phyloP scores from a whole-genome alignment of 2,113 vertebrate species.

The Solea senegalensis region DNA sequence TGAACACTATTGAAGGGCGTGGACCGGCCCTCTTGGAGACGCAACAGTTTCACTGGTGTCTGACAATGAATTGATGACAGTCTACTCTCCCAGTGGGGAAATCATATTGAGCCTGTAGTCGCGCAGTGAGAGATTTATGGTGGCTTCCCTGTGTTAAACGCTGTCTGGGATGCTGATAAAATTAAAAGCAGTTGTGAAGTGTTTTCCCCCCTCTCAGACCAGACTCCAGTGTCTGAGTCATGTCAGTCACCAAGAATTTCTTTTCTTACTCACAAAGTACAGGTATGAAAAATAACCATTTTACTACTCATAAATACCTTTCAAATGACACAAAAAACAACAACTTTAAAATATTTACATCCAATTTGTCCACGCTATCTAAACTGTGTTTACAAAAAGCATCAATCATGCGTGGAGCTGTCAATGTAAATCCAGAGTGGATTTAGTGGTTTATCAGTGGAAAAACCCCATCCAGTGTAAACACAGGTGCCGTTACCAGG shows the following conservation, averaged over 20 bases:
- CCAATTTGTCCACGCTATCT: too few relatives aligned
- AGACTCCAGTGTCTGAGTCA: constrained; percentile 46
- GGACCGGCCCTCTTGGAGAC: constrained; percentile 51
- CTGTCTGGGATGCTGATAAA: constrained; percentile 40
- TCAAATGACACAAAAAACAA: too few relatives aligned
- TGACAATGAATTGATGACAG: constrained; percentile 62
- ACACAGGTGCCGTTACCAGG: constrained; percentile 38
- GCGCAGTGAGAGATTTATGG: constrained; percentile 60
- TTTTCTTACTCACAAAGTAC: not conserved
- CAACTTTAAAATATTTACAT: too few relatives aligned
- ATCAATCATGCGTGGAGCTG: constrained; percentile 16
- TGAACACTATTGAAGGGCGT: constrained; percentile 62
- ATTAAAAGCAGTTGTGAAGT: constrained; percentile 41
- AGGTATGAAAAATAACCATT: not conserved
- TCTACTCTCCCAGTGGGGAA: constrained; percentile 50
- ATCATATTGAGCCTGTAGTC: constrained; percentile 47
- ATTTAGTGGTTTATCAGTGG: constrained; percentile 9
- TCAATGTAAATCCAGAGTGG: constrained; percentile 30
- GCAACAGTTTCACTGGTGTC: constrained; percentile 60
- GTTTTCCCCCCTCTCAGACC: constrained; percentile 9
- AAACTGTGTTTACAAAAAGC: constrained; percentile 36
- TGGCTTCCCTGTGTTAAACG: constrained; percentile 33
- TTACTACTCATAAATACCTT: too few relatives aligned
- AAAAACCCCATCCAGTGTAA: constrained; percentile 32
- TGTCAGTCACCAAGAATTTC: not conserved